Base-by-base conservation (phyloP, 2,888 invertebrate genomes). In the Cybosia mesomella region DNA sequence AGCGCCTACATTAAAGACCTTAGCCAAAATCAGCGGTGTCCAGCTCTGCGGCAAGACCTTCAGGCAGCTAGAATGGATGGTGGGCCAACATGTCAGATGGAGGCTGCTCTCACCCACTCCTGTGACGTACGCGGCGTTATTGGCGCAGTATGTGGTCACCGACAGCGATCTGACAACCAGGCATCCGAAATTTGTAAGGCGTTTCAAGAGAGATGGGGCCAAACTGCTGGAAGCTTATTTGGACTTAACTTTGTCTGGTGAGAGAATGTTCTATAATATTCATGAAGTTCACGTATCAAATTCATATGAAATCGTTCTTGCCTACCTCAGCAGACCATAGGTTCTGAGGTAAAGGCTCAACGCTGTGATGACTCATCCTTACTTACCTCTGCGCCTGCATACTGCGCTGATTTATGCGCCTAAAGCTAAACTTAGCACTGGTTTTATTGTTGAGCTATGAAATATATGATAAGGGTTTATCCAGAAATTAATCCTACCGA, bases 61-160 rank as follows among this genome's bases (percentile, higher is more conserved):
- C 83, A 80, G 92, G 18, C 93, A 94, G 76, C 74, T 95, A 10
- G 95, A 95, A 70, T 94, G 94, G 94, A 93, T 93, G 94, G 92
- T 95, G 0, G 94, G 93, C 8, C 93, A 93, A 76, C 94, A 95
- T 57, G 91, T 91, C 0, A 81, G 90, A 0, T 95, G 95, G 94
- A 81, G 93, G 84, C 81, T 94, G 21, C 74, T 94, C 60, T 82
- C 92, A 0, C 94, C 95, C 1, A 95, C 94, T 0, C 91, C 94
- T 0, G 94, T 89, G 34, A 89, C 93, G 7, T 94, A 92, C 67
- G 94, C 94, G 0, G 86, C 91, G 0, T 72, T 94, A 21, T 73
- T 94, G 67, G 89, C 93, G 0, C 91, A 92, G 71, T 91, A 89
- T 59, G 91, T 94, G 73, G 91, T 94, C 59, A 88, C 92, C 0